Evolutionary conservation across 2,113 vertebrate species (phyloP), one percentile per base, ranked within the genome.

Genomic region (Cebus imitator): DNA sequence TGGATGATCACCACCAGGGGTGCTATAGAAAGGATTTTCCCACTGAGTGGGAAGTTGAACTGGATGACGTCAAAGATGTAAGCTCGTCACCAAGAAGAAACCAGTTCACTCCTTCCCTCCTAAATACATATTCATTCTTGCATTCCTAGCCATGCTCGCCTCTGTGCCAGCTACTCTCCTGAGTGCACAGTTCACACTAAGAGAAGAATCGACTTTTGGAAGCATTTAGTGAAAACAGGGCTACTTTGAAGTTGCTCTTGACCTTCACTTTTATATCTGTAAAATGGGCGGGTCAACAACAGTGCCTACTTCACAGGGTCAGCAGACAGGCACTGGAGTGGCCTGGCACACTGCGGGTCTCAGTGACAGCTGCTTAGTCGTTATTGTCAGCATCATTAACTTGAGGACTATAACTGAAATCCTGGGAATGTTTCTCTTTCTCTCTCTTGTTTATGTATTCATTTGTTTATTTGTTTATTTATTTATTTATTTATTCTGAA

Each of bases 171-270:
- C 32, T 43, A n/a, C 70, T 80, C 61, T 40, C 48, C 78, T 35
- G 37, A 0, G 30, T 27, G 1, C 25, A 37, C 37, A 10, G n/a
- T 66, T 84, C n/a, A 97, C 48, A 96, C 68, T 91, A 90, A 96
- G 57, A 13, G 83, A 90, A 96, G 57, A 13, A 85, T 50, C 43
- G 37, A n/a, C 40, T 93, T 97, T 95, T 66, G 32, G 84, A 30
- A 96, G 87, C 27, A 52, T 80, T 91, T 97, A 96, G 95, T 48
- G 30, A 96, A 98, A 96, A 96, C 72, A 95, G 32, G 79, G 32
- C 73, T 95, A 0, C 66, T 66, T 82, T 64, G 30, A 90, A 78
- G 57, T 73, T 76, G 16, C 40, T 40, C 84, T 80, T 68, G 45
- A 50, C 57, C 73, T 85, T 40, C 16, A 18, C n/a, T 92, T 76